Evolutionary conservation across 2,888 invertebrate genomes (phyloP), one percentile per base, ranked within the genome.

Genomic region (Anoplius nigerrimus): DNA sequence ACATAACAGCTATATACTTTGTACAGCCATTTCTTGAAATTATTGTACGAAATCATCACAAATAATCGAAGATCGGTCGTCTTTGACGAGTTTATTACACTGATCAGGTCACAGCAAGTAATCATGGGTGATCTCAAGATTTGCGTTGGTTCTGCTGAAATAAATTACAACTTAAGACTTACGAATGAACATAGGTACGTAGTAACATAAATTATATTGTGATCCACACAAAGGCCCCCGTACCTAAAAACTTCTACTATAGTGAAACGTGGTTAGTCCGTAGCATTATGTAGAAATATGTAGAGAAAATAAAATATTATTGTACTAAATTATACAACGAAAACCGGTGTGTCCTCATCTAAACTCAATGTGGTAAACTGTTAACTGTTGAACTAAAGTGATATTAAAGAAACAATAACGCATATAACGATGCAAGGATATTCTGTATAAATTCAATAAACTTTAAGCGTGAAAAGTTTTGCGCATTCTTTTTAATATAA

Each of bases 281-380:
- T 81, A 78, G 76, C 71, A 60, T 69, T 67, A 78, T 79, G 79
- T 84, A 83, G 76, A 75, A 78, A 71, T 72, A 62, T 81, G 76
- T 83, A 83, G 81, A 75, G 75, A 80, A 70, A 83, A 86, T 85
- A 82, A 85, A 84, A 76, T 84, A 85, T 83, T 83, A 85, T 83
- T 84, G 80, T 81, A 84, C 77, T 82, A 80, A 82, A 67, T 69
- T 66, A 34, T 34, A 34, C 34, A 3, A 34, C 34, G 34, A 34
- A n/a, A 34, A 34, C 34, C 34, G 11, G 11, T 34, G 34, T 34
- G 34, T 34, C 34, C 11, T 34, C 34, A 34, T 34, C 34, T 34
- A 34, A 34, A 34, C 34, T 34, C 11, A 34, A 5, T 34, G 34
- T 34, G 8, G 11, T 11, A 34, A 11, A 13, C 11, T 34, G 11